phyloP scores from a whole-genome alignment of 2,888 invertebrate genomes.

The Conomelus anceps region DNA sequence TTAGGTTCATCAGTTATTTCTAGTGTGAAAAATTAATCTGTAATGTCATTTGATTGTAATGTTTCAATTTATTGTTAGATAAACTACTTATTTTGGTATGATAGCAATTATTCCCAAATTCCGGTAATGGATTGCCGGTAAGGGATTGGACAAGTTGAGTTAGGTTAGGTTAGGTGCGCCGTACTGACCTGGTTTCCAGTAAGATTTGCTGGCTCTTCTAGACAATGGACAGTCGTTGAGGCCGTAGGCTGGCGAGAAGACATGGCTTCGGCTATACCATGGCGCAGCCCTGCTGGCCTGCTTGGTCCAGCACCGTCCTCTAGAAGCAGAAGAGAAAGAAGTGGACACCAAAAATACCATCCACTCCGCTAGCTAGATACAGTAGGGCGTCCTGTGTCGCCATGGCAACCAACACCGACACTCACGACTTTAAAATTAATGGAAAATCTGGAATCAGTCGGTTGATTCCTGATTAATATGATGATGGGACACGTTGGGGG shows the following conservation, averaged over 20 bases:
- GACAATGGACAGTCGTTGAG: slow-evolving; percentile 21
- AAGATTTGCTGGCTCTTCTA: slow-evolving; percentile 25
- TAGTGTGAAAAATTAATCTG: no score
- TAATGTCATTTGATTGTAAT: no score
- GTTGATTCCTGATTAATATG: background rate
- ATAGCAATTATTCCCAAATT: background rate
- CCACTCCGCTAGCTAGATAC: background rate
- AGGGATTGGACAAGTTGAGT: background rate
- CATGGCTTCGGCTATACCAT: slow-evolving; percentile 15
- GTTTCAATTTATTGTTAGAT: background rate
- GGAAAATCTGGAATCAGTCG: background rate
- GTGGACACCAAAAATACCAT: background rate
- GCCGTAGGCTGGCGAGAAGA: slow-evolving; percentile 18
- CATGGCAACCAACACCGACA: background rate
- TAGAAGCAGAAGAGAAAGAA: background rate
- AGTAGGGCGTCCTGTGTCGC: background rate
- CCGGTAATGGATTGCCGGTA: background rate
- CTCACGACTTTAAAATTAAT: background rate
- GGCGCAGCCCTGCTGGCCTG: slow-evolving; percentile 10
- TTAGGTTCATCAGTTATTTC: no score
- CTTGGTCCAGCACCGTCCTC: background rate
- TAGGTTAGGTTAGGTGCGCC: background rate
- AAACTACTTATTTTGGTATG: background rate
- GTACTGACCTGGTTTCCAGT: slow-evolving; percentile 25
- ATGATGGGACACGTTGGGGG: background rate